These are phyloP conservation scores for Drosophila meridionalis DNA, from an alignment of 2,888 invertebrate genomes.

Conservation along the genomic window DNA sequence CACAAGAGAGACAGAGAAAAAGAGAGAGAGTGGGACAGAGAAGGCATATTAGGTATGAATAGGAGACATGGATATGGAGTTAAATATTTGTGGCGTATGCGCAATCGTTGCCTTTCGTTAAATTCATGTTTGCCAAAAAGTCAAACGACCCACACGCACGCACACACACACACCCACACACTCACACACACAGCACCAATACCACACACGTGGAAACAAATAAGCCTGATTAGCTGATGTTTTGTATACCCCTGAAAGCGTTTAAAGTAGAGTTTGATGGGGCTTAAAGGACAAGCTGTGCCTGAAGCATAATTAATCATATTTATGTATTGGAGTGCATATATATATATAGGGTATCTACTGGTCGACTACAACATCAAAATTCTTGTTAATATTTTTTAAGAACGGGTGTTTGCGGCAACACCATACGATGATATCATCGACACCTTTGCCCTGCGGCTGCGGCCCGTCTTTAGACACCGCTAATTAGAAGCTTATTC, in stretches of 20 bases:
- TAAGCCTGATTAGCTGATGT: conserved; percentile 74
- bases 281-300: background rate
- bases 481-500: conserved; percentile 75
- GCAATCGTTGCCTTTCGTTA: conserved; percentile 69
- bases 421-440: conserved; percentile 54
- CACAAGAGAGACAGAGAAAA: conserved; percentile 23
- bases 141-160: conserved; percentile 46
- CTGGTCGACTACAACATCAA: background rate
- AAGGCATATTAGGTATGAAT: background rate
- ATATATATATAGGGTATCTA: background rate
- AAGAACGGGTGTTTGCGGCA: conserved; percentile 32
- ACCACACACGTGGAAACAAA: conserved; percentile 56
- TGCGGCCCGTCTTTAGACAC: conserved; percentile 33
- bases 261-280: background rate
- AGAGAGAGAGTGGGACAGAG: background rate
- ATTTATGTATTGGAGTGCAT: background rate
- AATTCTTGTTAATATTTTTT: background rate
- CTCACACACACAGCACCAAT: conserved; percentile 11
- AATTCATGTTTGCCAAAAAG: conserved; percentile 75
- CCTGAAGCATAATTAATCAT: background rate
- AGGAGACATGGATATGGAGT: conserved; percentile 5
- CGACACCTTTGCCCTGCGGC: conserved; percentile 31
- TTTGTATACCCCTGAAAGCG: conserved; percentile 20
- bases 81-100: conserved; percentile 63
- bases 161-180: conserved; percentile 12